phyloP scores from a whole-genome alignment of 2,888 invertebrate species.

The Netelia fuscicornis region DNA sequence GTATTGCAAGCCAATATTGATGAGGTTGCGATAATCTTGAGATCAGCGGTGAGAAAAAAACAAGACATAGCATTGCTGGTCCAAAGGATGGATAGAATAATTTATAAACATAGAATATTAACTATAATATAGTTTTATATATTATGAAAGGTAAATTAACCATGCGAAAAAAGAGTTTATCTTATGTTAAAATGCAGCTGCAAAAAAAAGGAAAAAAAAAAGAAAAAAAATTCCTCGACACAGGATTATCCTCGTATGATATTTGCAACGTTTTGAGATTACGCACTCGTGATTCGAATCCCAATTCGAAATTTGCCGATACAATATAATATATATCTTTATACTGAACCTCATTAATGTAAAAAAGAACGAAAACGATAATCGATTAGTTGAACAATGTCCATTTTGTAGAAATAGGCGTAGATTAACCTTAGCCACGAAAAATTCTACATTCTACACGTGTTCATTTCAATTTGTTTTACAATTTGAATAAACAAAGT shows the following conservation, averaged over 20 bases:
- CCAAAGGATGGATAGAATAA: slow-evolving; percentile 45
- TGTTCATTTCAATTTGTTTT: slow-evolving; percentile 48
- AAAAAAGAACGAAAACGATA: slow-evolving; percentile 21
- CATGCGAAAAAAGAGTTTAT: slow-evolving; percentile 58
- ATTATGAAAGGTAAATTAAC: slow-evolving; percentile 61
- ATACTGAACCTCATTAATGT: slow-evolving; percentile 25
- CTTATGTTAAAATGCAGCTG: slow-evolving; percentile 54
- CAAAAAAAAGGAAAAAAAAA: slow-evolving; percentile 17
- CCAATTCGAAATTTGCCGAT: slow-evolving; percentile 22
- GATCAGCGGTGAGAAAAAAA: slow-evolving; percentile 13
- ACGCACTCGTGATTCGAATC: slow-evolving; percentile 14
- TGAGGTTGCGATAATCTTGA: slow-evolving; percentile 21
- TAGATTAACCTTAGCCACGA: not conserved
- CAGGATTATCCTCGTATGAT: slow-evolving; percentile 45
- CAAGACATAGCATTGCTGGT: slow-evolving; percentile 10
- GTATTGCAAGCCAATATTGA: slow-evolving; percentile 15
- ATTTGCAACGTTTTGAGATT: slow-evolving; percentile 30
- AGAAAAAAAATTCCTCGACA: slow-evolving; percentile 5
- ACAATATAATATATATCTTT: slow-evolving; percentile 53
- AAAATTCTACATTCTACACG: slow-evolving; percentile 24
- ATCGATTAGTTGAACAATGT: not conserved
- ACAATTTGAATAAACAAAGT: slow-evolving; percentile 57
- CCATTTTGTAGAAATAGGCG: slow-evolving; percentile 9
- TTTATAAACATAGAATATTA: slow-evolving; percentile 63
- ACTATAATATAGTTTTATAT: slow-evolving; percentile 70